These are phyloP conservation scores for Litocranius walleri DNA, from an alignment of 2,113 vertebrate genomes.

Conservation along the genomic window DNA sequence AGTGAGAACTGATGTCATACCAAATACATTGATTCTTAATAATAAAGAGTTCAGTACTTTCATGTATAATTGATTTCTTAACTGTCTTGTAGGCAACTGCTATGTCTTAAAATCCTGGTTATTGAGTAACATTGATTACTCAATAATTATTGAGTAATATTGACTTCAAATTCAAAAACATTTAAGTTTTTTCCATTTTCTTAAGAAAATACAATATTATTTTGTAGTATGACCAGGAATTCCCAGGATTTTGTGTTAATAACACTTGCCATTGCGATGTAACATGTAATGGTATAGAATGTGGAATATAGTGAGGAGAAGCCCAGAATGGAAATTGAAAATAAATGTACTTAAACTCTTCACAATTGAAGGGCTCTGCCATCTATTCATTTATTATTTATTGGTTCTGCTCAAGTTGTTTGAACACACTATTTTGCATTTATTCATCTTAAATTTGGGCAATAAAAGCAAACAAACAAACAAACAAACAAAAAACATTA, in stretches of 20 bases:
- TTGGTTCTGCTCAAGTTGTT: background rate
- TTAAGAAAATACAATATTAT: background rate
- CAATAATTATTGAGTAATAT: background rate
- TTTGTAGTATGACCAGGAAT: background rate
- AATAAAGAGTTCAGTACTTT: background rate
- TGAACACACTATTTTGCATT: background rate
- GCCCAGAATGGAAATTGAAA: background rate
- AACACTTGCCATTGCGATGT: background rate
- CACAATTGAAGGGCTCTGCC: fast-evolving
- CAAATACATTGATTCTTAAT: background rate
- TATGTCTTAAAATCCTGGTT: background rate
- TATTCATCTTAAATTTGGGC: background rate
- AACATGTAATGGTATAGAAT: background rate
- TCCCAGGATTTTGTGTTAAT: background rate
- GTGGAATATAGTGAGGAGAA: background rate
- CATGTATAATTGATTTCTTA: background rate
- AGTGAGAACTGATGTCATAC: background rate
- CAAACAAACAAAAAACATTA: background rate
- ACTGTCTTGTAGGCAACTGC: background rate
- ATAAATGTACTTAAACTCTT: background rate
- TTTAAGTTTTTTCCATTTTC: background rate
- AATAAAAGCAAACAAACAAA: background rate
- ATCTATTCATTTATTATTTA: background rate
- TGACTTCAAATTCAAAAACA: background rate
- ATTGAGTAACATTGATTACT: background rate